phyloP scores from a whole-genome alignment of 35 echinoderm and acorn worm species.

The Lytechinus variegatus region DNA sequence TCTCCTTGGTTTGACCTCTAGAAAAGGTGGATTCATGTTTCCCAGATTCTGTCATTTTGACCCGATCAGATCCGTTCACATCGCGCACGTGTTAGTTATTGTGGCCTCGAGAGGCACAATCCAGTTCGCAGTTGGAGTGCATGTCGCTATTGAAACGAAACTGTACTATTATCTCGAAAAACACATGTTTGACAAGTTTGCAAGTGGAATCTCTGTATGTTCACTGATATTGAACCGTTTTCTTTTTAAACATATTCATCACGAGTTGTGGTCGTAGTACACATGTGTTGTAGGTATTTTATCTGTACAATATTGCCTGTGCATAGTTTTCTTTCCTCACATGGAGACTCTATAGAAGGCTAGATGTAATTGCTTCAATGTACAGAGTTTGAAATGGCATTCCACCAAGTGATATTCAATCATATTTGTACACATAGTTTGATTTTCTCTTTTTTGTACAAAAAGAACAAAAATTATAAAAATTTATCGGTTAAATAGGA shows the following conservation, averaged over 20 bases:
- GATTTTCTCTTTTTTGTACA: neutral
- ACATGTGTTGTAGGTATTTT: neutral
- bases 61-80: neutral
- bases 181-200: neutral
- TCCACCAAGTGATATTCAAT: neutral
- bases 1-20: neutral
- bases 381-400: constrained; percentile 2
- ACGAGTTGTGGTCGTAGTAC: neutral
- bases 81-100: neutral
- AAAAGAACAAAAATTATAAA: neutral
- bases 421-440: neutral
- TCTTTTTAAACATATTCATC: neutral
- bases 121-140: neutral
- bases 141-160: neutral
- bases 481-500: neutral
- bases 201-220: neutral
- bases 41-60: neutral
- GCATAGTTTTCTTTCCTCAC: neutral
- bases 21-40: neutral
- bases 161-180: neutral
- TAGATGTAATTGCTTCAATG: neutral
- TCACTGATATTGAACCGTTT: neutral
- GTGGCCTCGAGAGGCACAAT: neutral
- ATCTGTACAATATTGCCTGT: neutral
- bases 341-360: neutral